Percentiles rank a stretch among this genome's conserved stretches.
Evolutionary conservation across 2,113 vertebrate genomes (phyloP).

Genomic region (Grus americana): DNA sequence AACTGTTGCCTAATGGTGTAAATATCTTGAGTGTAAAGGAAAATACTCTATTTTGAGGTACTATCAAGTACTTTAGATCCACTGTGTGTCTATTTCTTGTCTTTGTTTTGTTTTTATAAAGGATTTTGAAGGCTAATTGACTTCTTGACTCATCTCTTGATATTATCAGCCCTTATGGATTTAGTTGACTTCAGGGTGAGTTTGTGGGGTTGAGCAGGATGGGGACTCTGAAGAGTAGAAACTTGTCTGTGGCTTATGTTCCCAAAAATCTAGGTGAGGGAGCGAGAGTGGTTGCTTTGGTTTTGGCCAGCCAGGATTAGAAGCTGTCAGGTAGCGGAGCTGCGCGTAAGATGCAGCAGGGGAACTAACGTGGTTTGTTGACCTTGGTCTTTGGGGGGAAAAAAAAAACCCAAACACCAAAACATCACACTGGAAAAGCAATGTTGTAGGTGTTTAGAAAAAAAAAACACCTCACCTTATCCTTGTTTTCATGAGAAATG

Average conservation of each 20-base stretch:
- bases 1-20: not conserved
- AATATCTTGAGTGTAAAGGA: not conserved
- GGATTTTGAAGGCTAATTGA: not conserved
- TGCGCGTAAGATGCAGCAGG: not conserved
- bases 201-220: not conserved
- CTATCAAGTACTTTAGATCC: not conserved
- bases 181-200: not conserved
- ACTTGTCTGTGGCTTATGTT: not conserved
- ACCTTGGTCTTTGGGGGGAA: not conserved
- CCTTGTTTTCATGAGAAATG: not conserved
- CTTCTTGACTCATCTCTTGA: not conserved
- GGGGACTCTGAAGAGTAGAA: not conserved
- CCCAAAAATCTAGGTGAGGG: not conserved
- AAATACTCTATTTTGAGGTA: not conserved
- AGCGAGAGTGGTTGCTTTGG: not conserved
- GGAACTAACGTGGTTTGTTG: accelerated
- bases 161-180: not conserved
- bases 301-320: not conserved
- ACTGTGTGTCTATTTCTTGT: not conserved
- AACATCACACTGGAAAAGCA: not conserved
- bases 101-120: not conserved
- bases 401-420: not conserved
- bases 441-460: not conserved
- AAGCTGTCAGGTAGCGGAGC: not conserved
- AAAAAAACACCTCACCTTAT: not conserved